phyloP scores from a whole-genome alignment of 2,888 invertebrate genomes.

The Epinotia demarniana region DNA sequence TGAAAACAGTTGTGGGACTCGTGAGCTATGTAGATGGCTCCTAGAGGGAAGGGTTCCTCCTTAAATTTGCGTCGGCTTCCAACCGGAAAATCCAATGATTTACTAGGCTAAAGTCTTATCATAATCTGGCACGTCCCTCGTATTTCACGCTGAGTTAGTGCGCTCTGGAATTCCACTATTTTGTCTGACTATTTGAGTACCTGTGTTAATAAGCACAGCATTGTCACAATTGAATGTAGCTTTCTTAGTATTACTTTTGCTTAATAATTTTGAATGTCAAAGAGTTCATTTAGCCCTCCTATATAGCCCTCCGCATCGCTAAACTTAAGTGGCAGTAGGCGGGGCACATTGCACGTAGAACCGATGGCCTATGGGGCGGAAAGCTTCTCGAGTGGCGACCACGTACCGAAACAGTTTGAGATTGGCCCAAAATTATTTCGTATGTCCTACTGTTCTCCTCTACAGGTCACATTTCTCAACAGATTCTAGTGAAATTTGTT shows the following conservation, averaged over 20 bases:
- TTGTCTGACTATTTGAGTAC: slow-evolving; percentile 65
- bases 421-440: too few relatives aligned
- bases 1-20: slow-evolving; percentile 22
- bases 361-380: too few relatives aligned
- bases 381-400: too few relatives aligned
- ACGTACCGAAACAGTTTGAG: too few relatives aligned
- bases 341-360: too few relatives aligned
- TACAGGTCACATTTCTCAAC: too few relatives aligned
- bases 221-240: slow-evolving; percentile 3
- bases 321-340: too few relatives aligned
- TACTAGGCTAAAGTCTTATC: slow-evolving; percentile 78
- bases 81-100: slow-evolving; percentile 81
- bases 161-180: slow-evolving; percentile 65
- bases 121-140: slow-evolving; percentile 82
- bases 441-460: too few relatives aligned
- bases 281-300: too few relatives aligned
- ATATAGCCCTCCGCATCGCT: too few relatives aligned
- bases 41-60: slow-evolving; percentile 56
- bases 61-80: slow-evolving; percentile 78
- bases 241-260: not conserved
- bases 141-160: slow-evolving; percentile 77
- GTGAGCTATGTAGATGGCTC: slow-evolving; percentile 21
- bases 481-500: too few relatives aligned
- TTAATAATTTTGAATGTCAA: not conserved
- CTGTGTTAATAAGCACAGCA: slow-evolving; percentile 31